Evolutionary conservation across 2,888 invertebrate species (phyloP).

Genomic region (Portevinia maculata): DNA sequence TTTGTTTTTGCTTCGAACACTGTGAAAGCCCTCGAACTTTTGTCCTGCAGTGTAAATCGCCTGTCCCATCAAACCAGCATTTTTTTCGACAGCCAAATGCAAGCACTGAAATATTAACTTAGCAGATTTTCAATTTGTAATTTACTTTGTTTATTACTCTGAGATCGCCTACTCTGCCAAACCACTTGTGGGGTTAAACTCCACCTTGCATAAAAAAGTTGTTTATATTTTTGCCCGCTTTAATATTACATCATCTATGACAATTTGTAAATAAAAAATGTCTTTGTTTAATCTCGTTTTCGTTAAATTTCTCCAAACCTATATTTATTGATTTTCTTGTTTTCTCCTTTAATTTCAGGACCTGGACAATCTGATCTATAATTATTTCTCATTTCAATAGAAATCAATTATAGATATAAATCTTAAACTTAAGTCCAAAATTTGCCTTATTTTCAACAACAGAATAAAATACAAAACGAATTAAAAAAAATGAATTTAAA

Average conservation of each 20-base stretch:
- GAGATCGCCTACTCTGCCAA: no score
- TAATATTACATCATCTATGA: constrained; percentile 16
- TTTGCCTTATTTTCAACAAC: constrained; percentile 28
- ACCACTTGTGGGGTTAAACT: no score
- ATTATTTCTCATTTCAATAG: constrained; percentile 83
- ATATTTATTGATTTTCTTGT: constrained; percentile 46
- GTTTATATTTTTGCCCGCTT: neutral
- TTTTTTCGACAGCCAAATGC: no score
- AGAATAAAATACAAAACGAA: constrained; percentile 27
- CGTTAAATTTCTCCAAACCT: neutral
- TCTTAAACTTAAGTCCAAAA: constrained; percentile 57
- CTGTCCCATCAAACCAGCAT: no score
- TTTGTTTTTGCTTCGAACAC: no score
- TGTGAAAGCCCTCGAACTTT: no score
- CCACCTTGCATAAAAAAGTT: neutral
- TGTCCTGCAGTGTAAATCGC: no score
- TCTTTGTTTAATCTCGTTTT: neutral
- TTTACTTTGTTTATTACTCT: no score
- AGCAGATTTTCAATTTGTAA: no score
- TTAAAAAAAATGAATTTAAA: constrained; percentile 21
- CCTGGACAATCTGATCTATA: constrained; percentile 86
- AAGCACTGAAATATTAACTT: no score
- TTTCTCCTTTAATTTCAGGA: constrained; percentile 83
- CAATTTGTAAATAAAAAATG: neutral
- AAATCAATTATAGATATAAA: constrained; percentile 81